phyloP scores from a whole-genome alignment of 2,888 invertebrate genomes.

The Epirrhoe alternata region DNA sequence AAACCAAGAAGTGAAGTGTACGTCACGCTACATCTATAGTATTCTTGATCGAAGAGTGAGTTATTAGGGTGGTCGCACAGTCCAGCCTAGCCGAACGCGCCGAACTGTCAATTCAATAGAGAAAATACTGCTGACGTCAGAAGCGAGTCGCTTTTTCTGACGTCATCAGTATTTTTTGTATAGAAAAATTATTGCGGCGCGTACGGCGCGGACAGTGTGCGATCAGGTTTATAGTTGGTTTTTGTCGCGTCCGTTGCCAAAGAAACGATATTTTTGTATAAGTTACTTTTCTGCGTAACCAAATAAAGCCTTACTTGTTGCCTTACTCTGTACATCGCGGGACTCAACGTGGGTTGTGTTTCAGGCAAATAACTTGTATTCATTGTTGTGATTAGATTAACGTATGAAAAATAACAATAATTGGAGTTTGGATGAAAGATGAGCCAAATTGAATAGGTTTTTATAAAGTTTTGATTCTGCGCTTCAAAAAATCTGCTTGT shows the following conservation, averaged over 20 bases:
- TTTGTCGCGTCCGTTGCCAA: slow-evolving; percentile 13
- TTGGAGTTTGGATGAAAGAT: slow-evolving; percentile 10
- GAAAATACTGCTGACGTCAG: no score
- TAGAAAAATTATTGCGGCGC: no score
- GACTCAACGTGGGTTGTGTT: slow-evolving; percentile 65
- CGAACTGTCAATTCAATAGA: no score
- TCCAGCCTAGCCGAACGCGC: no score
- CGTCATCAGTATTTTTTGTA: no score
- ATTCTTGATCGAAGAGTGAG: no score
- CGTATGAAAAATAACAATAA: slow-evolving; percentile 32
- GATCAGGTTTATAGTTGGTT: no score
- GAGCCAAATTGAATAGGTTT: slow-evolving; percentile 12
- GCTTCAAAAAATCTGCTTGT: not conserved
- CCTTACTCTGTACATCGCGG: slow-evolving; percentile 63
- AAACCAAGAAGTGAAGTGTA: no score
- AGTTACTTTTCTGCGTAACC: slow-evolving; percentile 35
- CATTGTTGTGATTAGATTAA: slow-evolving; percentile 59
- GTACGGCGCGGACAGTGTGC: no score
- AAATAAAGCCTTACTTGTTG: slow-evolving; percentile 67
- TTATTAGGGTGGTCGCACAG: no score
- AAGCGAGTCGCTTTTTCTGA: no score
- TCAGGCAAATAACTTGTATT: slow-evolving; percentile 55
- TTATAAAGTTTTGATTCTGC: not conserved
- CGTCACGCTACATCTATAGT: no score
- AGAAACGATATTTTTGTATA: slow-evolving; percentile 32